A percentile compares a stretch with the other conserved stretches of the same genome.
Conservation (phyloP, 2,113 vertebrate species). For the Zootoca vivipara region DNA sequence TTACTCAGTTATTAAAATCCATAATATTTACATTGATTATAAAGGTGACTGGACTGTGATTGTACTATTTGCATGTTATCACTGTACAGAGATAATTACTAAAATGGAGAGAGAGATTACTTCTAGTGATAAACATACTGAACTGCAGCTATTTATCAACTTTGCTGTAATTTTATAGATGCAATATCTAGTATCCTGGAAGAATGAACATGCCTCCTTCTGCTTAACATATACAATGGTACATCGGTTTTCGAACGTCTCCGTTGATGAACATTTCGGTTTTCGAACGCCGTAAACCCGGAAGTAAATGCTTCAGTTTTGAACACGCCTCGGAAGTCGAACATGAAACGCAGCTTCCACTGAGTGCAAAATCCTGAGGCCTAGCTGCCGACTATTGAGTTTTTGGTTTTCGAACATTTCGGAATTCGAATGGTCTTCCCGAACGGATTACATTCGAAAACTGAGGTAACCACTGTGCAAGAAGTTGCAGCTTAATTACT, state of each 20-base stretch:
- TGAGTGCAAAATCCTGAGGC: too few species aligned
- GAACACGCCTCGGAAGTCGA: too few species aligned
- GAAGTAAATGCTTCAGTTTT: too few species aligned
- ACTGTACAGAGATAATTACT: not conserved
- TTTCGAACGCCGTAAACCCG: too few species aligned
- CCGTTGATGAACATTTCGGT: too few species aligned
- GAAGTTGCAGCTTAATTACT: slow-evolving; percentile 11
- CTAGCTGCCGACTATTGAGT: too few species aligned
- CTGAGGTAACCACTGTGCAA: too few species aligned
- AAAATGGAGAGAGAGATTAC: not conserved
- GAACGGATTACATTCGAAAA: too few species aligned
- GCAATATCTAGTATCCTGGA: slow-evolving; percentile 7
- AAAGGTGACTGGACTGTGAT: not conserved
- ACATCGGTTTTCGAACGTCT: too few species aligned
- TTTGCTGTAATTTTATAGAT: slow-evolving; percentile 36
- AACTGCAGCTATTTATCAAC: slow-evolving; percentile 22
- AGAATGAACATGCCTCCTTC: slow-evolving; percentile 32
- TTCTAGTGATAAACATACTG: slow-evolving; percentile 13
- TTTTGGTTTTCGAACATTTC: too few species aligned
- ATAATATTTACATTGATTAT: not conserved
- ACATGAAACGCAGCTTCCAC: too few species aligned
- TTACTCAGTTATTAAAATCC: not conserved
- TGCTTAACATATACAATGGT: not conserved
- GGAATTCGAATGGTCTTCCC: too few species aligned
- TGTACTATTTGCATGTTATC: not conserved